phyloP scores from a whole-genome alignment of 2,113 vertebrate genomes.

The Thalassarche chlororhynchos region DNA sequence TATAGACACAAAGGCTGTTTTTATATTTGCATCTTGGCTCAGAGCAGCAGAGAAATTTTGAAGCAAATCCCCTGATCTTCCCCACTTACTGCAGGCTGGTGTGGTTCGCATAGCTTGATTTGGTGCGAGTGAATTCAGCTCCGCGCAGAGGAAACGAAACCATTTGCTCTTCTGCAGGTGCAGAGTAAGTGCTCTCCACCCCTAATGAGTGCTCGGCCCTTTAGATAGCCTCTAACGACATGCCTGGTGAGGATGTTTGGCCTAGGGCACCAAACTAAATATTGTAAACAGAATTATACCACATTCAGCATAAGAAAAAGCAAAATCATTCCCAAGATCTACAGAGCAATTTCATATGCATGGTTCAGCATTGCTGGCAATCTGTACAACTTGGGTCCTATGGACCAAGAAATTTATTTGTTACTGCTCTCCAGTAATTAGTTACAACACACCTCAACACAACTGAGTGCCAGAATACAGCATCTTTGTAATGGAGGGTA shows the following conservation, averaged over 20 bases:
- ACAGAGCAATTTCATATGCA: not conserved
- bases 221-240: not conserved
- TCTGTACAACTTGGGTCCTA: not conserved
- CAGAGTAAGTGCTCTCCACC: constrained; percentile 8
- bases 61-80: constrained; percentile 25
- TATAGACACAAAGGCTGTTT: not conserved
- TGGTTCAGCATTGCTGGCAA: not conserved
- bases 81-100: not conserved
- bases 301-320: not conserved
- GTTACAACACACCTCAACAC: constrained; percentile 20
- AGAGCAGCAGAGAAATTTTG: constrained; percentile 45
- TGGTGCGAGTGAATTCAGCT: not conserved
- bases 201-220: not conserved
- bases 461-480: not conserved
- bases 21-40: not conserved
- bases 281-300: not conserved
- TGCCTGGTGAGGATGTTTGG: not conserved
- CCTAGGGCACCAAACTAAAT: not conserved
- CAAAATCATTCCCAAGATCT: not conserved
- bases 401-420: not conserved
- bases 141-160: not conserved
- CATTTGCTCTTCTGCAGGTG: constrained; percentile 34
- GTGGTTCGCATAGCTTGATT: not conserved
- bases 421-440: constrained; percentile 4
- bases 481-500: constrained; percentile 6